Base-by-base conservation (phyloP, 2,113 vertebrate species). In the Austrofundulus limnaeus region DNA sequence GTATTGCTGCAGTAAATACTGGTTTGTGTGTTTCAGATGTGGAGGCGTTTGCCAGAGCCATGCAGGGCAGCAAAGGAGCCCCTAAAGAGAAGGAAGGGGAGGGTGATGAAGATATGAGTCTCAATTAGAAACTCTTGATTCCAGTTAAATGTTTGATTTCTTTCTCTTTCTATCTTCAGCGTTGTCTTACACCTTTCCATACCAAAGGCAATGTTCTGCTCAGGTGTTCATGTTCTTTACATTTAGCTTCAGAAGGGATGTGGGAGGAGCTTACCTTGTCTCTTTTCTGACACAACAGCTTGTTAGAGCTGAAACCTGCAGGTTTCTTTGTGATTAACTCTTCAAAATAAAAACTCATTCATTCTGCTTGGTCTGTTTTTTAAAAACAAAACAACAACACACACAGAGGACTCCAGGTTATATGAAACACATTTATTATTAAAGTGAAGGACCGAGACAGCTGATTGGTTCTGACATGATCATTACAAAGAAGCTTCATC, bases 51-150 rank as follows among this genome's bases (percentile, higher is more conserved):
- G 96, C 96, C 76, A 94, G 93, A 92, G 96, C 96, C 31, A 97
- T 99, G 97, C 95, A 99, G 91, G 91, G 90, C 69, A 93, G 87
- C 5, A 93, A 89, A 43, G 94, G 93, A 62, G 94, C 94, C 57
- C 17, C 93, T 1, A 96, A 96, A 79, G 95, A 96, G 80, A 96
- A 96, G 92, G 96, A 98, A 48, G 95, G 8, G 92, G 96, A 97
- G 0, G 96, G 98, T 5, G 96, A 99, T 31, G 97, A 98, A 78
- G 96, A 98, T 78, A 99, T 98, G 97, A 98, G 95, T 91, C 90
- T 99, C 83, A 95, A 98, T 83, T 98, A 92, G 88, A 70, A 34
- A 41, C 39, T 31, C 0, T 47, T 3, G 28, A 37, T 34, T 42
- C 11, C 11, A 12, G 1, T 24, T 17, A 1, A 20, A 28, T 1